Conservation (phyloP, 1,140 invertebrate genomes). For the Penaeus chinensis region DNA sequence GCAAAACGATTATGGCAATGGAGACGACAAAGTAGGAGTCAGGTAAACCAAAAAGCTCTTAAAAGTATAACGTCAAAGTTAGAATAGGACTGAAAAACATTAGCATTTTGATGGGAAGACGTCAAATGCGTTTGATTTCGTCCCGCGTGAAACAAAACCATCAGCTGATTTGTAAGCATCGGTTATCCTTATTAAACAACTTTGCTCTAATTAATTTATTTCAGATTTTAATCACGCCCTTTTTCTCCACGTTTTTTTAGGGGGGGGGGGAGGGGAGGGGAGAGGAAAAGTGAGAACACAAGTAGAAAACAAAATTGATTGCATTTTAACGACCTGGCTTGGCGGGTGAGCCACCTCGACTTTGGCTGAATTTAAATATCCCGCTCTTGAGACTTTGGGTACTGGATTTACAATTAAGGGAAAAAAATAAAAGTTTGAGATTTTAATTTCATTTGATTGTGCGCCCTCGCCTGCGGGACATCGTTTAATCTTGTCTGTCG, state of each 20-base stretch:
- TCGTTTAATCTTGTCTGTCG: no score
- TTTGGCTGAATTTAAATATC: slow-evolving; percentile 48
- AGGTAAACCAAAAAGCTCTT: no score
- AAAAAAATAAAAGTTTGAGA: slow-evolving; percentile 40
- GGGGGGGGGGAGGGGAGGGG: background rate
- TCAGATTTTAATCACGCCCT: slow-evolving; percentile 47
- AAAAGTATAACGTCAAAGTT: no score
- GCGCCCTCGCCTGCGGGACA: background rate
- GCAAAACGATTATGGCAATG: no score
- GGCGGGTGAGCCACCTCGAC: slow-evolving; percentile 7
- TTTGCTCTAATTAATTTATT: slow-evolving; percentile 54
- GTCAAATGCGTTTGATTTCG: slow-evolving; percentile 16
- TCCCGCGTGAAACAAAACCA: slow-evolving; percentile 47
- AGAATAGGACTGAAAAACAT: background rate
- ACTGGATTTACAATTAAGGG: slow-evolving; percentile 51
- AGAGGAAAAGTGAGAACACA: slow-evolving; percentile 23
- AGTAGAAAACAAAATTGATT: slow-evolving; percentile 59
- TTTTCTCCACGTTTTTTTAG: background rate
- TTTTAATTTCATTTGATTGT: slow-evolving; percentile 50
- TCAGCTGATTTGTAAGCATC: slow-evolving; percentile 46
- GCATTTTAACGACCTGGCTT: slow-evolving; percentile 57
- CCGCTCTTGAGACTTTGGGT: slow-evolving; percentile 43
- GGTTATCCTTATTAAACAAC: slow-evolving; percentile 50
- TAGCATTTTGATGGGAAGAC: slow-evolving; percentile 42
- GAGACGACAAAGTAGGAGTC: no score